These are phyloP conservation scores for Diadophis punctatus DNA, from an alignment of 2,113 vertebrate genomes.

Conservation along the genomic window DNA sequence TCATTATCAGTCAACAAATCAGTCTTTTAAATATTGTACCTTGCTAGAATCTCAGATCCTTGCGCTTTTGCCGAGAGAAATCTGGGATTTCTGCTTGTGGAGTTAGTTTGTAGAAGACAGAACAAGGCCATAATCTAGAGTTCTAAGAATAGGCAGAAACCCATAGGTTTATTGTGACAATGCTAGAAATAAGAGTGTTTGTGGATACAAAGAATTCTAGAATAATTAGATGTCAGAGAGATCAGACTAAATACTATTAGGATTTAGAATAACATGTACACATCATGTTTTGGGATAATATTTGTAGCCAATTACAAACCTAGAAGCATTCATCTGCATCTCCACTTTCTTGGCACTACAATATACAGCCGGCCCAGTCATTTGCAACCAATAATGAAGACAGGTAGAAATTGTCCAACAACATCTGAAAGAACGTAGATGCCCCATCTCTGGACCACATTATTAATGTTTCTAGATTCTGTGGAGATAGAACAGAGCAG, in stretches of 20 bases:
- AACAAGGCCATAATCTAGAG: background rate
- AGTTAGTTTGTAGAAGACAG: background rate
- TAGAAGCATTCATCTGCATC: background rate
- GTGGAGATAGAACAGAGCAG: background rate
- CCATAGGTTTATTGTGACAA: conserved; percentile 3
- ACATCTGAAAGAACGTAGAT: background rate
- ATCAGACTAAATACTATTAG: background rate
- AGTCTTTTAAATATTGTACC: background rate
- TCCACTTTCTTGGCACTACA: background rate
- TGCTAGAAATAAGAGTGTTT: background rate
- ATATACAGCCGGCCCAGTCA: background rate
- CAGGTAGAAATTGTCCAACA: background rate
- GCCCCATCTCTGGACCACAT: background rate
- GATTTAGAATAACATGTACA: background rate
- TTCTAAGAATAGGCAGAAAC: conserved; percentile 3
- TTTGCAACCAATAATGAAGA: background rate
- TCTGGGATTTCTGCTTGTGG: background rate
- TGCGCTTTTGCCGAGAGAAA: background rate
- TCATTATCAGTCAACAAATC: background rate
- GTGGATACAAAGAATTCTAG: conserved; percentile 8
- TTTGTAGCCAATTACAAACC: background rate
- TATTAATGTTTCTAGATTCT: background rate
- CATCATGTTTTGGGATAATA: background rate
- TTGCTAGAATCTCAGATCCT: background rate
- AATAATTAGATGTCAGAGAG: background rate